These are phyloP conservation scores for Cerastoderma edule DNA, from an alignment of 2,888 invertebrate species.

Conservation along the genomic window DNA sequence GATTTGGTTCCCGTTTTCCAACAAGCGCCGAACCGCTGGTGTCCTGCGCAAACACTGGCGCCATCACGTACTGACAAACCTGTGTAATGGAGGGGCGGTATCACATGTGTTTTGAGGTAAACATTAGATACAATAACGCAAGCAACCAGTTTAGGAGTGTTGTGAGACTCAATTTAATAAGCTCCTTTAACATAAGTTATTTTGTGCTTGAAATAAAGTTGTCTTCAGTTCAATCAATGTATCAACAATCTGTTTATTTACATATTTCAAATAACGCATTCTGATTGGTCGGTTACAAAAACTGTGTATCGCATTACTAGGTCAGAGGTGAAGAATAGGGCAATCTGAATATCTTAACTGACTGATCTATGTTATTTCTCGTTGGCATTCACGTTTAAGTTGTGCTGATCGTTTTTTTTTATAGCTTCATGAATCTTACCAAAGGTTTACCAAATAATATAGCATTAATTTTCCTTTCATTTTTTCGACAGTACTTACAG, in stretches of 20 bases:
- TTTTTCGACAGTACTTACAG: slow-evolving; percentile 8
- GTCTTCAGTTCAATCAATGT: background rate
- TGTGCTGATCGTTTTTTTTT: too few relatives aligned
- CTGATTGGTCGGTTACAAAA: too few relatives aligned
- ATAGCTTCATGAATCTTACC: too few relatives aligned
- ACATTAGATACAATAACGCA: background rate
- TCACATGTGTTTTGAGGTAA: background rate
- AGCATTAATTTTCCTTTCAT: too few relatives aligned
- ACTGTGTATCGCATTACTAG: too few relatives aligned
- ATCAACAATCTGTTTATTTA: too few relatives aligned
- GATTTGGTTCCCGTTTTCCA: slow-evolving; percentile 1
- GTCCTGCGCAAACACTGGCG: background rate
- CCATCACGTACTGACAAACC: slow-evolving; percentile 10
- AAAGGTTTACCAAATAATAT: too few relatives aligned
- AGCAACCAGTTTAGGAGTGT: background rate
- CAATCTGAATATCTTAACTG: background rate
- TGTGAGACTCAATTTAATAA: background rate
- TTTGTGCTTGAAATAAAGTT: background rate
- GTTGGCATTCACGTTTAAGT: too few relatives aligned
- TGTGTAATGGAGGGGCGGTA: background rate
- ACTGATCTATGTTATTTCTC: too few relatives aligned
- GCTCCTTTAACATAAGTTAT: background rate
- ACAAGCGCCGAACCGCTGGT: background rate
- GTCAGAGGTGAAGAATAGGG: background rate
- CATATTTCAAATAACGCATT: too few relatives aligned